Conservation (phyloP, 2,797 vertebrate genomes). For the Gymnothorax reevesii region DNA sequence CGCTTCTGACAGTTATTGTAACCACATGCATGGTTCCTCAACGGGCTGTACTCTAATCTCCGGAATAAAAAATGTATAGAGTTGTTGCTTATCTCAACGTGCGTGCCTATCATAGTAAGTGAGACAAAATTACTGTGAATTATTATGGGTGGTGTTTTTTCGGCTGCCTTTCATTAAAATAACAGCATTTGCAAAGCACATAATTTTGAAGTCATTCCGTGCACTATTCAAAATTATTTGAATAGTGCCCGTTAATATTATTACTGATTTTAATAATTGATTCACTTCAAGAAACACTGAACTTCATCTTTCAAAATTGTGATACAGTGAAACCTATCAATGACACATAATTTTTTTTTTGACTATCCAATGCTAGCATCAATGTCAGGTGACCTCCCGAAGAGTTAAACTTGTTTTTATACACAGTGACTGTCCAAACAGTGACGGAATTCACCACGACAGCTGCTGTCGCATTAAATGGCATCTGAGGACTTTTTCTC, state of each 20-base stretch:
- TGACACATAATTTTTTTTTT: no score
- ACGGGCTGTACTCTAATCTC: background rate
- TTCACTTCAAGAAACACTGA: background rate
- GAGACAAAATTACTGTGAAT: background rate
- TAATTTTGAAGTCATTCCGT: background rate
- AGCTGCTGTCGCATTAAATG: no score
- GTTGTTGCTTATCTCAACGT: no score
- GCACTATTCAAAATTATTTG: background rate
- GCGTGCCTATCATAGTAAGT: background rate
- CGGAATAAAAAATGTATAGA: no score
- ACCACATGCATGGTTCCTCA: background rate
- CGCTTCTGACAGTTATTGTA: background rate
- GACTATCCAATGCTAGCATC: no score
- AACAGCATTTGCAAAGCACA: background rate
- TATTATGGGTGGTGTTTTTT: background rate
- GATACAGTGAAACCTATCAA: background rate
- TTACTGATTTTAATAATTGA: background rate
- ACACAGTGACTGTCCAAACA: no score
- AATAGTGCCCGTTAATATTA: no score
- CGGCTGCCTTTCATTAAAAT: background rate
- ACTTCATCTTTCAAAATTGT: background rate
- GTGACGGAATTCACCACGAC: no score
- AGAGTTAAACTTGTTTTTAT: no score
- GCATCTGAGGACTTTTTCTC: no score
- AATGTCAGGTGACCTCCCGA: no score